Percentiles rank a stretch among this genome's conserved stretches.
Conservation (phyloP, 2,113 vertebrate genomes). For the Strix aluco region DNA sequence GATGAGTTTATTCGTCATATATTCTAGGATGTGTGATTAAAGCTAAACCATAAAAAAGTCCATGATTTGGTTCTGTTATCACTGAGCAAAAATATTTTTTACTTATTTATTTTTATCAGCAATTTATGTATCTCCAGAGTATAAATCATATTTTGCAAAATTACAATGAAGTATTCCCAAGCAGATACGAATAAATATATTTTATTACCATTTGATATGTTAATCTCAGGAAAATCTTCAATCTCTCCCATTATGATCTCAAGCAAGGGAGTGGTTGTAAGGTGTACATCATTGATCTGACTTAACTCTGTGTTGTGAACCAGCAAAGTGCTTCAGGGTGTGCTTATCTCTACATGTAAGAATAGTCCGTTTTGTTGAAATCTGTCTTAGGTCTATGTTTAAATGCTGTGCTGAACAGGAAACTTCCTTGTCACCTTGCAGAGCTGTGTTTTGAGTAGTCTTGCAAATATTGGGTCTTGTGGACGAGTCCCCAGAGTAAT, state of each 20-base stretch:
- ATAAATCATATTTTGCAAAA: conserved; percentile 5
- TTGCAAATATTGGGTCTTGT: not conserved
- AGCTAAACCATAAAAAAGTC: not conserved
- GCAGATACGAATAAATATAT: not conserved
- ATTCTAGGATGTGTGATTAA: not conserved
- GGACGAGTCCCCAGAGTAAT: not conserved
- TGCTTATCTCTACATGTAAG: not conserved
- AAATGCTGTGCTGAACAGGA: not conserved
- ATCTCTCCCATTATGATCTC: not conserved
- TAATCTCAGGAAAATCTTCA: conserved; percentile 12
- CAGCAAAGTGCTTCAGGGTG: not conserved
- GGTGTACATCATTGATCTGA: not conserved
- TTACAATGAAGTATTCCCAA: conserved; percentile 11
- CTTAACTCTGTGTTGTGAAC: not conserved
- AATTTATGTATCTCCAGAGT: not conserved
- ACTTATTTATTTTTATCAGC: not conserved
- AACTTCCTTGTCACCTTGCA: not conserved
- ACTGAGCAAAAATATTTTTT: not conserved
- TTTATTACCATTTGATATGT: not conserved
- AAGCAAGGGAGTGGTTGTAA: conserved; percentile 9
- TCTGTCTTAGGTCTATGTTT: not conserved
- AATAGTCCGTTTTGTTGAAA: not conserved
- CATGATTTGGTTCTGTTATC: not conserved
- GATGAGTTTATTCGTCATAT: not conserved
- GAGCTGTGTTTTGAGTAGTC: not conserved